Percentiles rank a stretch among this genome's conserved stretches.
phyloP scores from a whole-genome alignment of 2,888 invertebrate species.

The Drosophila ustulata region DNA sequence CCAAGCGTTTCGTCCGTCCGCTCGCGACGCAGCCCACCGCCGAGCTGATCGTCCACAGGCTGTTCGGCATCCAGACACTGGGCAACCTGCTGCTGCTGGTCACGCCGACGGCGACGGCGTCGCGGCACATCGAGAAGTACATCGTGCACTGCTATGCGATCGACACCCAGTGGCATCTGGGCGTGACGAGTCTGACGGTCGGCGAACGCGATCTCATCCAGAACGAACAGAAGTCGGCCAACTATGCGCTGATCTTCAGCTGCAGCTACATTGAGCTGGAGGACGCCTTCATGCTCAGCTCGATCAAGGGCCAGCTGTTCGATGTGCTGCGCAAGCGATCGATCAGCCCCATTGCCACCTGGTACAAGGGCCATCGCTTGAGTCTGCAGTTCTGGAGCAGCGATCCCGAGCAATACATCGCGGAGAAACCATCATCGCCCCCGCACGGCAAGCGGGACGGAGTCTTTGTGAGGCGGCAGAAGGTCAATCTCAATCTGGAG shows the following conservation, averaged over 20 bases:
- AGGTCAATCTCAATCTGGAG: not conserved
- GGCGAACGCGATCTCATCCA: slow-evolving; percentile 23
- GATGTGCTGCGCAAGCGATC: slow-evolving; percentile 9
- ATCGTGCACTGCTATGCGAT: slow-evolving; percentile 37
- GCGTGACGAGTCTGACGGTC: slow-evolving; percentile 24
- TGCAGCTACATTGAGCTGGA: slow-evolving; percentile 23
- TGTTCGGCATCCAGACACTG: slow-evolving; percentile 13
- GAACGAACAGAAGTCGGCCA: not conserved
- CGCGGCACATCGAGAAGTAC: not conserved
- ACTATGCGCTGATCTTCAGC: slow-evolving; percentile 26
- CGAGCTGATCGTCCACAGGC: slow-evolving; percentile 9
- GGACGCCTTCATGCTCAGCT: slow-evolving; percentile 25
- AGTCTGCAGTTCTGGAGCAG: slow-evolving; percentile 11
- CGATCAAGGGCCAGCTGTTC: slow-evolving; percentile 17
- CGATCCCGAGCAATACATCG: not conserved
- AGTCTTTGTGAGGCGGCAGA: not conserved
- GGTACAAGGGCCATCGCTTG: slow-evolving; percentile 8
- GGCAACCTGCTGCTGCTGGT: slow-evolving; percentile 25
- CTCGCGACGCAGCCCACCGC: not conserved
- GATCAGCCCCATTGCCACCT: not conserved
- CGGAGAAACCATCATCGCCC: not conserved
- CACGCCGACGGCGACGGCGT: slow-evolving; percentile 19
- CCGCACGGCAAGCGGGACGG: not conserved
- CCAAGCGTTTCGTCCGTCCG: slow-evolving; percentile 20
- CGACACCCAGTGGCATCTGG: slow-evolving; percentile 29